These are phyloP conservation scores for Chaenodraco wilsoni DNA, from an alignment of 2,797 vertebrate genomes.

Conservation along the genomic window DNA sequence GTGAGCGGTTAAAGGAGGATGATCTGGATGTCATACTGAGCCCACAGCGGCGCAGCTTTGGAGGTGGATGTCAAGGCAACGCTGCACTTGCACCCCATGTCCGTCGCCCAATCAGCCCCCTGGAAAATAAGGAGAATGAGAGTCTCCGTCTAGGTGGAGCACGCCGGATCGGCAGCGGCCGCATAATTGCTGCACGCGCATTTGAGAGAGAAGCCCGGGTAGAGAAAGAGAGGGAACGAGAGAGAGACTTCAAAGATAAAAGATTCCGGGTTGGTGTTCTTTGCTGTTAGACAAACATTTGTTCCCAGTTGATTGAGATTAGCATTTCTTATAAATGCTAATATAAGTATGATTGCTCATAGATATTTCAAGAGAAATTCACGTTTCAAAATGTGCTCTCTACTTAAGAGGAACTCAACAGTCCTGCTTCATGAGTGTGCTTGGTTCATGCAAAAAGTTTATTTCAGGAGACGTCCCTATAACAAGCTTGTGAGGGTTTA, in stretches of 20 bases:
- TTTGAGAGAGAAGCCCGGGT: conserved; percentile 92
- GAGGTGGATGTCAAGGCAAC: conserved; percentile 93
- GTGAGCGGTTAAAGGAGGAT: conserved; percentile 96
- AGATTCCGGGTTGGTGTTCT: conserved; percentile 91
- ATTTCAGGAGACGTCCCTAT: too few species aligned
- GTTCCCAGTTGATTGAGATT: background rate
- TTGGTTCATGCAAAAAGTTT: background rate
- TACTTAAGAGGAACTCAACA: background rate
- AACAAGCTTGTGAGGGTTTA: background rate
- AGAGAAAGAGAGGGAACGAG: conserved; percentile 92
- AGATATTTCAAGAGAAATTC: background rate
- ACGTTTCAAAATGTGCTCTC: too few species aligned
- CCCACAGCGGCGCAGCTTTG: conserved; percentile 96
- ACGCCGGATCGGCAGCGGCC: conserved; percentile 94
- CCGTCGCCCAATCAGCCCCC: conserved; percentile 89
- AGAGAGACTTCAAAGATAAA: conserved; percentile 96
- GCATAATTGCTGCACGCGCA: conserved; percentile 91
- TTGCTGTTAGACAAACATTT: background rate
- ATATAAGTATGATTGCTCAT: background rate
- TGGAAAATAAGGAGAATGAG: conserved; percentile 95
- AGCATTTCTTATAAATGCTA: background rate
- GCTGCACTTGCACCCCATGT: conserved; percentile 78
- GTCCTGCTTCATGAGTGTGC: background rate
- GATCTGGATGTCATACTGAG: conserved; percentile 96
- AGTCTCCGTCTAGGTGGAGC: conserved; percentile 88